Conservation (phyloP, 1,140 invertebrate species). For the Pseudomyrmex cubaensis region DNA sequence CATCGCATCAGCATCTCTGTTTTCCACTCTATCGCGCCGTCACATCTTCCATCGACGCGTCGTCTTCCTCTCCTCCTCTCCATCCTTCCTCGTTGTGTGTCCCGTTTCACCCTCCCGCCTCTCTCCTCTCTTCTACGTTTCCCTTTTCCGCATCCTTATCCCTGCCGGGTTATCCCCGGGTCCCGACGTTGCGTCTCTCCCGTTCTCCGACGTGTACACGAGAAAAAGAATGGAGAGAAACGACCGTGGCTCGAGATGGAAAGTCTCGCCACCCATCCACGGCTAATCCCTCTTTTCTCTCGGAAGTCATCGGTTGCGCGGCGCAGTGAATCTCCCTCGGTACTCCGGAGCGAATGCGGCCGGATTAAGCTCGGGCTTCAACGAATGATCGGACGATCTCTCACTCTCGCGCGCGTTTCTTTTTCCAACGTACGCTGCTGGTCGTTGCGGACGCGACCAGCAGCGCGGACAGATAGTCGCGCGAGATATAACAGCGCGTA, state of each 20-base stretch:
- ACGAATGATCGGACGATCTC: conserved; percentile 61
- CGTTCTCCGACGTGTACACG: conserved; percentile 22
- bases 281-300: conserved; percentile 77
- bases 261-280: conserved; percentile 72
- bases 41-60: conserved; percentile 53
- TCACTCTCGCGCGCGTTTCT: conserved; percentile 37
- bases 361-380: conserved; percentile 57
- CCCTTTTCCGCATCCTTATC: conserved; percentile 29
- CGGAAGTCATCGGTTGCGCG: conserved; percentile 65
- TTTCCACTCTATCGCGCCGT: conserved; percentile 71
- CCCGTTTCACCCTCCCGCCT: conserved; percentile 42
- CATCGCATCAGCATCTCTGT: conserved; percentile 78
- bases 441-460: conserved; percentile 19
- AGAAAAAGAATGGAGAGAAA: conserved; percentile 68
- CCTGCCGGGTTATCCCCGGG: not conserved
- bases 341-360: conserved; percentile 45
- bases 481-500: conserved; percentile 11
- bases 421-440: not conserved
- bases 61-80: not conserved
- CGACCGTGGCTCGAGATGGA: conserved; percentile 64
- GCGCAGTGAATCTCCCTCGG: conserved; percentile 61
- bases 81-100: conserved; percentile 49
- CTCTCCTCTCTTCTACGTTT: conserved; percentile 16
- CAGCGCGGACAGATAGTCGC: not conserved
- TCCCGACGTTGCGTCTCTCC: not conserved